Conservation (phyloP, 2,113 vertebrate species). For the pig (Sus scrofa) region DNA sequence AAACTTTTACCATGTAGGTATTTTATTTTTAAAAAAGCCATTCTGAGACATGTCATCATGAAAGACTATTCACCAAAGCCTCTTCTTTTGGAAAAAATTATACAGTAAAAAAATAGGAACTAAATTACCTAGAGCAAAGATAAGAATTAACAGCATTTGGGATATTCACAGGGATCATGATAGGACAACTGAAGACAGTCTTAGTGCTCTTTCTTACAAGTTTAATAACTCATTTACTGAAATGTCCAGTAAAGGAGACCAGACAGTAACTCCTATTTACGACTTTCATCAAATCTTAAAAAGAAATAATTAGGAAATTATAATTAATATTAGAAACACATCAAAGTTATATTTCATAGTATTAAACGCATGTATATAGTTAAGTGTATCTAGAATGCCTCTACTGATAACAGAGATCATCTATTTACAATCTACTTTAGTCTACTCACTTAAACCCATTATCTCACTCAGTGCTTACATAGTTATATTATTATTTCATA, state of each 20-base stretch:
- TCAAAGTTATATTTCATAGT: not conserved
- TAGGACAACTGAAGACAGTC: not conserved
- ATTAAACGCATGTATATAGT: not conserved
- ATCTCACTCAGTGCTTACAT: not conserved
- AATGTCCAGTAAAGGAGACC: not conserved
- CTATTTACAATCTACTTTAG: not conserved
- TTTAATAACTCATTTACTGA: not conserved
- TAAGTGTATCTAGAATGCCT: not conserved
- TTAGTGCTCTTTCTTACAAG: not conserved
- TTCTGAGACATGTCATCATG: not conserved
- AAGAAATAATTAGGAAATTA: not conserved
- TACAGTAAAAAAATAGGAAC: not conserved
- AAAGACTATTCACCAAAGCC: not conserved
- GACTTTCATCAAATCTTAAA: not conserved
- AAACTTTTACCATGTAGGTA: not conserved
- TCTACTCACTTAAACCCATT: not conserved
- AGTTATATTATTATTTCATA: not conserved
- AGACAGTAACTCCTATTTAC: not conserved
- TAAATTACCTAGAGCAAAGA: not conserved
- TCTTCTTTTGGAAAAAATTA: not conserved
- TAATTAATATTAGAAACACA: not conserved
- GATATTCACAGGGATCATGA: not conserved
- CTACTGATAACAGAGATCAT: not conserved
- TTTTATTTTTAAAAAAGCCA: not conserved
- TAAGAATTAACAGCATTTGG: not conserved